Evolutionary conservation across 2,113 vertebrate species (phyloP).

Genomic region (Hyla sarda): DNA sequence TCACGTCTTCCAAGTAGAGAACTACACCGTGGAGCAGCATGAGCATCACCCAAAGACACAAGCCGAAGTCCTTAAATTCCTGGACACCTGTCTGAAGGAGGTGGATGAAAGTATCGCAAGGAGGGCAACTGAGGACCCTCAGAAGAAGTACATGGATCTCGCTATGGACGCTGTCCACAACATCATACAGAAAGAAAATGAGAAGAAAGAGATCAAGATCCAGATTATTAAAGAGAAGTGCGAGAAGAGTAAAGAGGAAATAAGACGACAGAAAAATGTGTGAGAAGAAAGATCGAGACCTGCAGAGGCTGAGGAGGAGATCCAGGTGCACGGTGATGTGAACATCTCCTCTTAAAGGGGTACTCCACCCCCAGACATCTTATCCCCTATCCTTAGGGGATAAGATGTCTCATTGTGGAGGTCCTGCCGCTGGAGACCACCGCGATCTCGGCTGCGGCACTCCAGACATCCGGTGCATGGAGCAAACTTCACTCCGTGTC

Average conservation of each 20-base stretch:
- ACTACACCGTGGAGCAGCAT: not conserved
- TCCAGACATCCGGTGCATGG: too few relatives aligned
- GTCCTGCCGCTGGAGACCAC: too few relatives aligned
- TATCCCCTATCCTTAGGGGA: too few relatives aligned
- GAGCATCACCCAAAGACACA: not conserved
- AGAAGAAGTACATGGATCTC: not conserved
- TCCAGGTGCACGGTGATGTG: not conserved
- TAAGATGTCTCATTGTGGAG: too few relatives aligned
- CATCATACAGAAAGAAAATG: not conserved
- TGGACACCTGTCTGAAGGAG: not conserved
- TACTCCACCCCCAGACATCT: too few relatives aligned
- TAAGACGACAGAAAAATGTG: not conserved
- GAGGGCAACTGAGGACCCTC: not conserved
- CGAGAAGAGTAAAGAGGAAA: not conserved
- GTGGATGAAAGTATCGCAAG: not conserved
- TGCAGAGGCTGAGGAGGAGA: not conserved
- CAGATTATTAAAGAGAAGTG: not conserved
- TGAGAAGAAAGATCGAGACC: not conserved
- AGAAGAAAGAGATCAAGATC: not conserved
- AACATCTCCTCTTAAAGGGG: too few relatives aligned
- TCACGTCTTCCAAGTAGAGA: slow-evolving; percentile 6
- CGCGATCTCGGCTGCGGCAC: too few relatives aligned
- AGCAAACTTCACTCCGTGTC: too few relatives aligned
- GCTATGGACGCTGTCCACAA: not conserved
- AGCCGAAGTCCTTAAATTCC: not conserved